Evolutionary conservation across 2,113 vertebrate species (phyloP).

Genomic region (Heterocephalus glaber): DNA sequence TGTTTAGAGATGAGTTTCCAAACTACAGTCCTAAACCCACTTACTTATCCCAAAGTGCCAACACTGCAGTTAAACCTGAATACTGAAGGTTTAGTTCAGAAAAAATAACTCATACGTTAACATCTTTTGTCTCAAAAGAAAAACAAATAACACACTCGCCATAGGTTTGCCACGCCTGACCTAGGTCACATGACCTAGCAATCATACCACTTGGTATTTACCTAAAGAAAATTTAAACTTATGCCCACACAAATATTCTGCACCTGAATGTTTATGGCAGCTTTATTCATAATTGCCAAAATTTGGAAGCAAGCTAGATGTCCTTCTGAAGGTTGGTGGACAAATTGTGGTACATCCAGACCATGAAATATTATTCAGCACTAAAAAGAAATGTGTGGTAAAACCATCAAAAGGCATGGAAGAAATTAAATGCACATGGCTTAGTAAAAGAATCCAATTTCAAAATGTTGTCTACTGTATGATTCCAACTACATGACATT

Average conservation of each 20-base stretch:
- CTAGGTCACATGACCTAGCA: background rate
- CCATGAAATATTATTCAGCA: background rate
- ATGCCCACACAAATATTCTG: background rate
- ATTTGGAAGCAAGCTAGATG: background rate
- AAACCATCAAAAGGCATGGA: background rate
- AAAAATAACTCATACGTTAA: no score
- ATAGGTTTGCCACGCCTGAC: no score
- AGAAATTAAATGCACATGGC: background rate
- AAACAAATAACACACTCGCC: no score
- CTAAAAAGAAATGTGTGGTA: background rate
- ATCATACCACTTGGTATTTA: background rate
- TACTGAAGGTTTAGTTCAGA: no score
- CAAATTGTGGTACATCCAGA: background rate
- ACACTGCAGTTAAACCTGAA: no score
- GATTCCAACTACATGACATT: background rate
- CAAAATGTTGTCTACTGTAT: background rate
- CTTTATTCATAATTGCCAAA: background rate
- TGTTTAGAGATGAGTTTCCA: no score
- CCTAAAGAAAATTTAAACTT: background rate
- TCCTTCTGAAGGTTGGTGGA: background rate
- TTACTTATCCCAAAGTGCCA: no score
- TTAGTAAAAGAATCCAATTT: background rate
- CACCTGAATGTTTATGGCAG: background rate
- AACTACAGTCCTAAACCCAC: no score
- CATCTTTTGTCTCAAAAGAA: no score